Conservation (phyloP, 64 coral and sea anemone species). For the Acropora yongei region DNA sequence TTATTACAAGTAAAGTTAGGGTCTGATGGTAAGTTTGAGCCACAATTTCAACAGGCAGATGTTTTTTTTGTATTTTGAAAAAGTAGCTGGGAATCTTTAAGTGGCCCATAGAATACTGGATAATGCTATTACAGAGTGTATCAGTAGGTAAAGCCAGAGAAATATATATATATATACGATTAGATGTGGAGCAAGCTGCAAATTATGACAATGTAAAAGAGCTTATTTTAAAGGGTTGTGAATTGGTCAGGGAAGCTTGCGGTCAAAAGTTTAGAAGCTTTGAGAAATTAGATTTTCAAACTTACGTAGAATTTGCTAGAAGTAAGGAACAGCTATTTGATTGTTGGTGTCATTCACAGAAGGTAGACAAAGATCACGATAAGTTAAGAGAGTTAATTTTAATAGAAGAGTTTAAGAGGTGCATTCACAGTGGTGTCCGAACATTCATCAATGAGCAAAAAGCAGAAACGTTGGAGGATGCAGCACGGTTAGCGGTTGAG, state of each 20-base stretch:
- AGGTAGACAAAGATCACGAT: no score
- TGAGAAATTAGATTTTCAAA: no score
- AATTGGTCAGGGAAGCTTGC: slow-evolving; percentile 48
- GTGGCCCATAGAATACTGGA: slow-evolving; percentile 55
- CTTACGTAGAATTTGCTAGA: no score
- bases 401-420: no score
- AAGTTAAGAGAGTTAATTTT: no score
- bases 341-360: no score
- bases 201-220: slow-evolving; percentile 67
- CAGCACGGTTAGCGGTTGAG: slow-evolving; percentile 53
- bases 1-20: slow-evolving; percentile 1
- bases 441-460: background rate
- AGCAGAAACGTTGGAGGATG: background rate
- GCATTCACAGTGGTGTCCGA: background rate
- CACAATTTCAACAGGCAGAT: slow-evolving; percentile 13
- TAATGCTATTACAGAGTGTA: slow-evolving; percentile 49
- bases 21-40: background rate
- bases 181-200: slow-evolving; percentile 46
- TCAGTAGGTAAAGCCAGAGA: slow-evolving; percentile 39
- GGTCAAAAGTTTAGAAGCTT: slow-evolving; percentile 38
- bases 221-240: slow-evolving; percentile 67
- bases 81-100: slow-evolving; percentile 47
- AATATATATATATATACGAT: slow-evolving; percentile 45
- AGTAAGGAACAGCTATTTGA: no score
- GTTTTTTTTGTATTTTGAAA: slow-evolving; percentile 47